Evolutionary conservation across 2,113 vertebrate genomes (phyloP), one percentile per base, ranked within the genome.

Genomic region (Lanius ludovicianus): DNA sequence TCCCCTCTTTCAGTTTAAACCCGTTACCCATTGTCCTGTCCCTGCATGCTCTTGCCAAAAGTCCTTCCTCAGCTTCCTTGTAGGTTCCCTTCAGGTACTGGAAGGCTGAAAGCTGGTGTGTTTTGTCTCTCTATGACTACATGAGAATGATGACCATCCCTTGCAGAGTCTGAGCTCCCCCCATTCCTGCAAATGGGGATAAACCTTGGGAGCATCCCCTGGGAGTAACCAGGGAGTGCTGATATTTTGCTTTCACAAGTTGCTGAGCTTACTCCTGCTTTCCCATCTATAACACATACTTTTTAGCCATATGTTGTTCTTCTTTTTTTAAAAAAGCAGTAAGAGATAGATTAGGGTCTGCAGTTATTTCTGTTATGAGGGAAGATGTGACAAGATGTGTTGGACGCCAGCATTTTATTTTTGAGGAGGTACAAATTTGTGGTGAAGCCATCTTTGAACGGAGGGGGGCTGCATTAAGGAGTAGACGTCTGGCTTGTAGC

Each of bases 331-430:
- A 88, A 91, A 59, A 88, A 69, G 23, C 88, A 83, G 23, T 42
- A 37, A 94, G 46, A 65, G 71, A 94, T 86, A 90, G 27, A 75
- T 55, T 82, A 74, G 49, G 57, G 57, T 37, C 74, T 95, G 59
- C 30, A 77, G 83, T 78, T 94, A 90, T 95, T 96, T 93, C 59
- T 95, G 83, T 74, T 77, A 67, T 35, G 59, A 88, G 44, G 42
- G n/a, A 90, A 88, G 30, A 70, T 62, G 52, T 84, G 76, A 90
- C 68, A 86, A 83, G 33, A 50, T 1, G 3, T 59, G 42, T 80
- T 93, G 39, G 39, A 50, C 74, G 75, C 83, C 85, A 95, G 63
- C 39, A 31, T 74, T 86, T 90, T 91, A 78, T 92, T 96, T 95
- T 90, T 78, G 90, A 81, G 76, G 68, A 50, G 16, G 30, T 74